Conservation (phyloP, 2,888 invertebrate genomes). For the Protula sp. region DNA sequence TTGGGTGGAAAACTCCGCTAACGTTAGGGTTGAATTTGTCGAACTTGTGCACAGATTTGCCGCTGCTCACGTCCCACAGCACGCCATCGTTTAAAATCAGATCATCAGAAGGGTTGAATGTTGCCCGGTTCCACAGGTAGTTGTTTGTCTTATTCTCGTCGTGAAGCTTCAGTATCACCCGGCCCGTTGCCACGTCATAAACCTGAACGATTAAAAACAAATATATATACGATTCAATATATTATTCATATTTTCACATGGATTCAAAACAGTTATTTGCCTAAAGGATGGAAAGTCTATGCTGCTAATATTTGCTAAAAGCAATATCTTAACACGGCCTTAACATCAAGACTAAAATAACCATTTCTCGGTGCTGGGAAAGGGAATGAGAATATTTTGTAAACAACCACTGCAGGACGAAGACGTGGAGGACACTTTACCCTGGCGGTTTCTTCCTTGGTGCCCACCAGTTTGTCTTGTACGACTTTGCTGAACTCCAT, state of each 20-base stretch:
- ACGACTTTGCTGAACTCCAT: slow-evolving; percentile 80
- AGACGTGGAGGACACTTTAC: no score
- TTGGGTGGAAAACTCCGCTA: slow-evolving; percentile 94
- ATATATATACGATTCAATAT: no score
- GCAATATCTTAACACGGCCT: no score
- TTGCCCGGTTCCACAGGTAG: slow-evolving; percentile 88
- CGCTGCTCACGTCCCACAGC: slow-evolving; percentile 81
- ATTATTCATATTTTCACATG: no score
- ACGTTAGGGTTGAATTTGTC: slow-evolving; percentile 94
- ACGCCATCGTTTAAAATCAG: slow-evolving; percentile 93
- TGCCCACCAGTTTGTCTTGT: slow-evolving; percentile 84
- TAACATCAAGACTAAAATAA: no score
- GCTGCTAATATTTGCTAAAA: no score
- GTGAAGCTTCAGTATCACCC: slow-evolving; percentile 67
- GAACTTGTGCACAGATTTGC: slow-evolving; percentile 88
- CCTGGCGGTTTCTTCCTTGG: slow-evolving; percentile 73
- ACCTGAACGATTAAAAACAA: slow-evolving; percentile 58
- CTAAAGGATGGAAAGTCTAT: no score
- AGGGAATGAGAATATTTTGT: no score
- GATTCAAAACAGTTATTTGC: no score
- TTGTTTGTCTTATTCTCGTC: slow-evolving; percentile 79
- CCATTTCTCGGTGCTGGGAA: no score
- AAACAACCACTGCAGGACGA: no score
- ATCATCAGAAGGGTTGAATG: slow-evolving; percentile 89
- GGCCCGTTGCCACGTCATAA: slow-evolving; percentile 81